Conservation (phyloP, 2,797 vertebrate species). For the Galaxias olidus region DNA sequence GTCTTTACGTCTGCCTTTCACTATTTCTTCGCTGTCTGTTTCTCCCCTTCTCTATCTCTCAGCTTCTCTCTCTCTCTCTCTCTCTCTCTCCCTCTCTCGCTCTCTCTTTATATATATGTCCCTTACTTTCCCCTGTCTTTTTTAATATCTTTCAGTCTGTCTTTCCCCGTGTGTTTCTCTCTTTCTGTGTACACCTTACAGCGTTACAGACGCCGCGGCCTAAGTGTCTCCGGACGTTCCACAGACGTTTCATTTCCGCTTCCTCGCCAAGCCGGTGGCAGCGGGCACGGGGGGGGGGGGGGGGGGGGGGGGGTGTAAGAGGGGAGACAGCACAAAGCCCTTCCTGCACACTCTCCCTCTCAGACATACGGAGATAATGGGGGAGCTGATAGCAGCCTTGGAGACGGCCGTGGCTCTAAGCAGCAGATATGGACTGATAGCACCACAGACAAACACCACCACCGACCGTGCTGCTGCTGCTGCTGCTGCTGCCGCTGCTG, state of each 20-base stretch:
- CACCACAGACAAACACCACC: constrained; percentile 71
- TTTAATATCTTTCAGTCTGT: constrained; percentile 13
- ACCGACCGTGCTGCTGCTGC: constrained; percentile 57
- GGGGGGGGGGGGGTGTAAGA: constrained; percentile 37
- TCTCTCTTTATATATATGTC: constrained; percentile 41
- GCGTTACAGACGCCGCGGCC: no score
- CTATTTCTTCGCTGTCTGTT: no score
- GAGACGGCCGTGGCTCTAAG: constrained; percentile 89
- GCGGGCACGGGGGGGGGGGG: constrained; percentile 39
- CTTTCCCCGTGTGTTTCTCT: background rate
- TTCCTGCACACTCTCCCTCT: constrained; percentile 80
- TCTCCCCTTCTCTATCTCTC: constrained; percentile 15
- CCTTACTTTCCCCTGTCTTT: constrained; percentile 11
- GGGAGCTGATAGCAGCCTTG: constrained; percentile 93
- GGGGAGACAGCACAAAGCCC: constrained; percentile 58
- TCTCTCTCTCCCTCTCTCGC: constrained; percentile 15
- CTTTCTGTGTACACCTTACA: background rate
- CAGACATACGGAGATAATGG: constrained; percentile 93
- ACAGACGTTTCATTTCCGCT: constrained; percentile 92
- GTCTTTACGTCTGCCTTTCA: no score
- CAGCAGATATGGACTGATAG: constrained; percentile 91
- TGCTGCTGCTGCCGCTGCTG: constrained; percentile 43
- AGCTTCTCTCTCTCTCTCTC: constrained; percentile 13
- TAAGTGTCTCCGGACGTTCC: constrained; percentile 66
- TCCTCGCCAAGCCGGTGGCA: constrained; percentile 85